These are phyloP conservation scores for Anastrepha obliqua DNA, from an alignment of 1,140 invertebrate genomes.

Conservation along the genomic window DNA sequence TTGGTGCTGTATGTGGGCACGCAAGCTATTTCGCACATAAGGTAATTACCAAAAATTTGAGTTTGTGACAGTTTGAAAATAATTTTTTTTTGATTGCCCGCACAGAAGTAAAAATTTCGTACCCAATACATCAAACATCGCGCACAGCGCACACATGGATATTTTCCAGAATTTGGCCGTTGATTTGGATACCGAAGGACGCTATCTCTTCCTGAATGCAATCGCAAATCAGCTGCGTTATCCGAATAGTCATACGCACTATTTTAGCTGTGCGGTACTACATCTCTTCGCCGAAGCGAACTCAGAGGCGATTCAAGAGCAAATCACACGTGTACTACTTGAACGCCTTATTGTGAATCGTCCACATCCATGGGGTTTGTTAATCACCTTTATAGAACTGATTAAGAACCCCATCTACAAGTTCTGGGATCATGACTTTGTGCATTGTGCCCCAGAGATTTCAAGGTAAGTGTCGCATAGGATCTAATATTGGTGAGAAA, in stretches of 20 bases:
- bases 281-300: constrained; percentile 99
- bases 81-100: not conserved
- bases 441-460: constrained; percentile 98
- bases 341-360: constrained; percentile 98
- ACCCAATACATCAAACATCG: constrained; percentile 96
- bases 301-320: constrained; percentile 94
- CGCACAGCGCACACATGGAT: constrained; percentile 98
- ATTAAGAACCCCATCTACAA: constrained; percentile 99
- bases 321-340: constrained; percentile 93
- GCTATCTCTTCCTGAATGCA: constrained; percentile 97
- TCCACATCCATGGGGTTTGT: constrained; percentile 98
- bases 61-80: not conserved
- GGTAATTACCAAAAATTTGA: constrained; percentile 61
- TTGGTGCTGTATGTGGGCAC: constrained; percentile 98
- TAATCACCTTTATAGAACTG: constrained; percentile 99
- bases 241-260: constrained; percentile 99
- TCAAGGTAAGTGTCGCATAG: constrained; percentile 87
- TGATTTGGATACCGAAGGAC: constrained; percentile 97
- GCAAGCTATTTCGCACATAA: constrained; percentile 92
- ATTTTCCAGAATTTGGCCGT: constrained; percentile 99
- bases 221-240: constrained; percentile 99
- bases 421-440: constrained; percentile 99
- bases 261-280: constrained; percentile 97
- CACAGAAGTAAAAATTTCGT: constrained; percentile 87
- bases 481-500: not conserved